Base-by-base conservation (phyloP, 2,888 invertebrate species). In the Theretra japonica region DNA sequence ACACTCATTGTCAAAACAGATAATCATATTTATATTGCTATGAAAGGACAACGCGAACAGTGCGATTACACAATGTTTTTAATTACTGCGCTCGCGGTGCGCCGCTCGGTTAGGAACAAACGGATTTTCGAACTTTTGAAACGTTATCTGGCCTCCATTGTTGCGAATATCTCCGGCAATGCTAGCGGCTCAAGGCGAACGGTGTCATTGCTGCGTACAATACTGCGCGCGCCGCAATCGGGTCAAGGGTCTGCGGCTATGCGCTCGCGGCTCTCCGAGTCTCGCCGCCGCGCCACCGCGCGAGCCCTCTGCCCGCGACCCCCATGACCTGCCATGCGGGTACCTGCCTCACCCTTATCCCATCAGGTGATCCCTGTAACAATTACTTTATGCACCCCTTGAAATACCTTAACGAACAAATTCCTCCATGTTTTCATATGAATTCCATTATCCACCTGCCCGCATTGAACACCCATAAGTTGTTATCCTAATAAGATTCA, bases 81-180 rank as follows among this genome's bases (percentile, higher is more conserved):
- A 89, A 90, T 93, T 92, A 92, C 90, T 89, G 89, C 87, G 83
- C 79, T 81, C 81, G 86, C 81, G 85, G 86, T 83, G 85, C 76
- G 81, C 78, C 79, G 81, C 79, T 83, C 89, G 88, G 87, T 83
- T 82, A 83, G 91, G 89, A 92, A 87, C 84, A 84, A 88, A 88
- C 89, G 90, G 88, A 92, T 94, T 93, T 93, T 94, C 89, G 87
- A 91, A 93, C 92, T 93, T 93, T 94, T 94, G 93, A 90, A 94
- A 94, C 87, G 92, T 92, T 94, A 94, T 94, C 94, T 94, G 93
- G 93, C 93, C 93, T 93, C 94, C 90, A 94, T 94, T 94, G 94
- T 94, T 94, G 94, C 94, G 90, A 93, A 94, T 94, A 94, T 94
- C 94, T 94, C 93, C 92, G 93, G 91, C 93, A 92, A 91, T 93